A percentile compares a stretch with the other conserved stretches of the same genome.
Conservation (phyloP, 1,140 invertebrate species). For the Portunus trituberculatus region DNA sequence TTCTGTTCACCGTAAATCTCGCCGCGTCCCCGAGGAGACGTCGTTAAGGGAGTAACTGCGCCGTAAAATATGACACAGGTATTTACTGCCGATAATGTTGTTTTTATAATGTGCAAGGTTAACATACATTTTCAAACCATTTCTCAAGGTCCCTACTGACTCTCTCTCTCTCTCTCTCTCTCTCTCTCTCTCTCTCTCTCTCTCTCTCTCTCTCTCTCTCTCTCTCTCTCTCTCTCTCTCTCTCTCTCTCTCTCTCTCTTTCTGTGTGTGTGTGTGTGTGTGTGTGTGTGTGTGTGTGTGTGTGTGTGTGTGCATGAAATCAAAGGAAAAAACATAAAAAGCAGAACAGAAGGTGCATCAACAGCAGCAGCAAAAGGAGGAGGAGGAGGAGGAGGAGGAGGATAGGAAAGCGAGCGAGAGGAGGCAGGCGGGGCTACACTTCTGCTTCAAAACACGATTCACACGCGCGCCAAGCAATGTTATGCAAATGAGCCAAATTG, state of each 20-base stretch:
- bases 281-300: too few relatives aligned
- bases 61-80: slow-evolving; percentile 4
- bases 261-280: too few relatives aligned
- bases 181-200: too few relatives aligned
- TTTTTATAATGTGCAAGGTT: neutral
- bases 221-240: too few relatives aligned
- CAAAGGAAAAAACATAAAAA: too few relatives aligned
- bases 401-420: neutral
- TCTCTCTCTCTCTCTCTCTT: too few relatives aligned
- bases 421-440: neutral
- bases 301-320: too few relatives aligned
- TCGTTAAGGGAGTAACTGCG: neutral
- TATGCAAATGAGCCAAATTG: slow-evolving; percentile 22
- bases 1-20: neutral
- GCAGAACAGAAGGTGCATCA: too few relatives aligned
- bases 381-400: neutral
- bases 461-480: neutral
- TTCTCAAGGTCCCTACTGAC: neutral
- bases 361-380: neutral
- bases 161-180: neutral
- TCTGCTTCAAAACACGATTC: slow-evolving; percentile 10
- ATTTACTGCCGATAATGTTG: neutral
- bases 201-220: too few relatives aligned
- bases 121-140: neutral
- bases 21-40: neutral